These are phyloP conservation scores for Mus musculus DNA, from an alignment of 2,113 vertebrate species.

Conservation along the genomic window GRCm39 chr2:24415001-24415500, in stretches of 20 bases:
- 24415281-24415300: neutral
- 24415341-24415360: rapidly evolving
- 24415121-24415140: conserved; percentile 64
- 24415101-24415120: conserved; percentile 83
- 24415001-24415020: conserved; percentile 83
- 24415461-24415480: neutral
- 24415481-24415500: neutral
- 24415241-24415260: neutral
- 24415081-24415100: conserved; percentile 79
- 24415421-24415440: neutral
- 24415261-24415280: neutral
- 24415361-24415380: rapidly evolving
- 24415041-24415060: conserved; percentile 84
- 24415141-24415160: conserved; percentile 36
- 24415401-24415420: neutral
- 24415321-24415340: neutral
- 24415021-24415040: conserved; percentile 84
- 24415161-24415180: conserved; percentile 78
- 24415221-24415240: neutral
- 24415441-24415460: neutral
- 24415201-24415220: conserved; percentile 22
- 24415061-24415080: conserved; percentile 67
- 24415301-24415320: neutral
- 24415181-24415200: conserved; percentile 36
- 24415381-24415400: rapidly evolving